phyloP scores from a whole-genome alignment of 2,113 vertebrate genomes.

The Oenanthe melanoleuca region DNA sequence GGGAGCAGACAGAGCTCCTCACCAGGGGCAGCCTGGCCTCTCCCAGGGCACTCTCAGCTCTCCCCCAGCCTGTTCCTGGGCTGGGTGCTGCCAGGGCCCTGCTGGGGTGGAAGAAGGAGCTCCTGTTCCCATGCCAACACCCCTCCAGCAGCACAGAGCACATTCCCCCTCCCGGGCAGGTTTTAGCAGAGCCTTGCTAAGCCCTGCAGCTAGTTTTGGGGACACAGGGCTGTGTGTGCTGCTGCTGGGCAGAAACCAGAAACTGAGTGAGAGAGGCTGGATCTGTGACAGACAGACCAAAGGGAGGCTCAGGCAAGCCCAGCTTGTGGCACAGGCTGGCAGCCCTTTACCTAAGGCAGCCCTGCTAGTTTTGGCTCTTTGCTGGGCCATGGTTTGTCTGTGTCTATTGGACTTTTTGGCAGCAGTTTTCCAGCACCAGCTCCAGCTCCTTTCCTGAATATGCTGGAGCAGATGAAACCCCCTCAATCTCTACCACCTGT shows the following conservation, averaged over 20 bases:
- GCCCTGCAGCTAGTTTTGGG: accelerated
- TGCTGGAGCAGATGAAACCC: not conserved
- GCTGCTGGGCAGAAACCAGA: not conserved
- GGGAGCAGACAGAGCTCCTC: not conserved
- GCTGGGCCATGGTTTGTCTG: not conserved
- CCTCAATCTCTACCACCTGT: not conserved
- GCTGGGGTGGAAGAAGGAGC: not conserved
- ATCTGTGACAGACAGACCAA: not conserved
- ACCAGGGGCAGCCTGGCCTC: not conserved
- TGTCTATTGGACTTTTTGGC: not conserved
- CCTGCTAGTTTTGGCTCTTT: not conserved
- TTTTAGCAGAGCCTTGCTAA: not conserved
- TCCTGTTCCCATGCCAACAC: constrained; percentile 32
- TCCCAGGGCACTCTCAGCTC: not conserved
- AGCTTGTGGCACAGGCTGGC: not conserved
- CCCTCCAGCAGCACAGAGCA: not conserved
- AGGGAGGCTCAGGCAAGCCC: not conserved
- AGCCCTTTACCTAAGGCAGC: not conserved
- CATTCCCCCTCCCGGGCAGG: not conserved
- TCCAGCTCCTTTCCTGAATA: not conserved
- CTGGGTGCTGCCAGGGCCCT: not conserved
- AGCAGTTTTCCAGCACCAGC: not conserved
- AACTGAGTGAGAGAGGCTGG: not conserved
- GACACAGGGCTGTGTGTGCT: too few relatives aligned
- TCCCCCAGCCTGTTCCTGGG: not conserved